Base-by-base conservation (phyloP, 2,113 vertebrate species). In the Mormoops blainvillei region DNA sequence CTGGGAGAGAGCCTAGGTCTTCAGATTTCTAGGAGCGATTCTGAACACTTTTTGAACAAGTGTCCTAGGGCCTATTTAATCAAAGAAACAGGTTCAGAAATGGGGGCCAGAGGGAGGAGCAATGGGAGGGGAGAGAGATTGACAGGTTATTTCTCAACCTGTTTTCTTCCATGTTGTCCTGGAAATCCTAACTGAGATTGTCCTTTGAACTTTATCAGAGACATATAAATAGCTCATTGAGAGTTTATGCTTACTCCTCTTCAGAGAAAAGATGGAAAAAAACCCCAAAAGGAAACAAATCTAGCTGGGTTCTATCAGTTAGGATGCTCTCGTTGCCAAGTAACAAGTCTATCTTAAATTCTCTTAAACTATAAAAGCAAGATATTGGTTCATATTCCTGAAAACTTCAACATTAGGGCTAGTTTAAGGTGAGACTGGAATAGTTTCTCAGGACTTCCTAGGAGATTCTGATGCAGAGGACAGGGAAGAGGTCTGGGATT, bases 71-170 rank as follows among this genome's bases (percentile, higher is more conserved):
- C 18, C 45, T 43, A 9, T 82, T 70, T 84, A 87, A 81, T 93
- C 4, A 97, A 90, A 87, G 74, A 95, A 43, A 92, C 28, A n/a
- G n/a, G n/a, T n/a, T n/a, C n/a, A n/a, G n/a, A n/a, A n/a, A n/a
- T n/a, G 28, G 38, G 14, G n/a, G 33, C 8, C 4, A 12, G 58
- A 45, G 94, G 96, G 89, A 97, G 96, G 95, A 94, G 96, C n/a
- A 5, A 41, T 52, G 52, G 56, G 38, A 71, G 90, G 65, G 89
- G 94, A 85, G 41, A 70, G 67, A 56, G 67, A 91, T 67, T 19
- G 56, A 85, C 67, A 87, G 43, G 70, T 45, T 76, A 52, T 97
- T 96, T 90, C 94, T 87, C 84, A 96, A 95, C 36, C 45, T 93
- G 74, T 77, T 87, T 70, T 78, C 63, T 65, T 7, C 48, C 22